phyloP scores from a whole-genome alignment of 37 sponge, comb jelly and placozoan genomes.

The Hormiphora californensis region DNA sequence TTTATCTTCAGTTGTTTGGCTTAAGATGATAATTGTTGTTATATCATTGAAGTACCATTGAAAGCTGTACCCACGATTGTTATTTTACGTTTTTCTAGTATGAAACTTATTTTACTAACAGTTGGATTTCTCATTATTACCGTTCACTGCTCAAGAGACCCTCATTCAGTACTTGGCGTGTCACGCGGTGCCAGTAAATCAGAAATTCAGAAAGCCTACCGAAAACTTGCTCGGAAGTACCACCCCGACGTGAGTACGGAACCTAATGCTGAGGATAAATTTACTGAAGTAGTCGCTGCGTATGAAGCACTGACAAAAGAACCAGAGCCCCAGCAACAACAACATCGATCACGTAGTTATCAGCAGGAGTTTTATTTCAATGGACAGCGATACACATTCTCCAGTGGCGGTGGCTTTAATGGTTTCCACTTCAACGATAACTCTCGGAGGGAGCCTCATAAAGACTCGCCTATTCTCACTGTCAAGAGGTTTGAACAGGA shows the following conservation, averaged over 20 bases:
- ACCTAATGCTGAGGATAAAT: conserved; percentile 36
- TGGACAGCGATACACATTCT: not conserved
- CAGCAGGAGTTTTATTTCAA: conserved; percentile 24
- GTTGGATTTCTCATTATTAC: not conserved
- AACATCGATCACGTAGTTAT: not conserved
- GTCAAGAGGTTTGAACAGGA: conserved; percentile 48
- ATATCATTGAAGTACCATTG: no score
- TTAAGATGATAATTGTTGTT: no score
- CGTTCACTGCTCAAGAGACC: not conserved
- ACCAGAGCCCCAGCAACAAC: not conserved
- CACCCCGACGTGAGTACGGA: conserved; percentile 41
- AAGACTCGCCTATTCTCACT: not conserved
- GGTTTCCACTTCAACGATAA: no score
- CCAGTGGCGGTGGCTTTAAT: not conserved
- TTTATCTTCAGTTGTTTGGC: not conserved
- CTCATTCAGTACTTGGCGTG: not conserved
- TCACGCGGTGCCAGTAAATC: conserved; percentile 24
- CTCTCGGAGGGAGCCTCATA: not conserved
- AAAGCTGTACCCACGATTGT: no score
- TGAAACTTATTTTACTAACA: not conserved
- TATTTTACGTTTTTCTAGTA: no score
- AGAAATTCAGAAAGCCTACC: conserved; percentile 49
- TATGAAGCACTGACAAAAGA: conserved; percentile 43
- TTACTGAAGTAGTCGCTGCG: conserved; percentile 37
- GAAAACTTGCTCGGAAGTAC: conserved; percentile 9